Evolutionary conservation across 2,113 vertebrate genomes (phyloP), one percentile per base, ranked within the genome.

Genomic region (Halichoeres trimaculatus): DNA sequence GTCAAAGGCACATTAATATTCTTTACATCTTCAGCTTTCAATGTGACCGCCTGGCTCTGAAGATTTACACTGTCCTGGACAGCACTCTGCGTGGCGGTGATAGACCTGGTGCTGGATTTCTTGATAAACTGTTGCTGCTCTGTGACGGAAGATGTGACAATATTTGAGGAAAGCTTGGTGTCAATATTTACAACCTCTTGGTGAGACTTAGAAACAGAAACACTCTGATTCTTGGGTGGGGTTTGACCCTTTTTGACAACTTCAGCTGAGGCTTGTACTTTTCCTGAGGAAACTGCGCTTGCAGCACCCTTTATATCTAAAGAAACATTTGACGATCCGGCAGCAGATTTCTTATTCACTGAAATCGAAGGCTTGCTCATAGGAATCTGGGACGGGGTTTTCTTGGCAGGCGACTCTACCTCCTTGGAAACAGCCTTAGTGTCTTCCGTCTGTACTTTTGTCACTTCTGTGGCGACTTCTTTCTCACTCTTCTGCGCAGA

Each of bases 11-110:
- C 74, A 66, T 89, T 86, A 30, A 77, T 48, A 34, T 87, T 93
- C 82, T 86, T 93, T 66, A 64, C 76, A 81, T 92, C 93, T 70
- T 87, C 90, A 35, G 65, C 76, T 90, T 86, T 93, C 73, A 67
- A 61, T 77, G 84, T 83, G 70, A 84, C 66, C 53, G 70, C 62
- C 68, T 91, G 91, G 53, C 66, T 78, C 66, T 91, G 91, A 74
- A 89, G 61, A 69, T 88, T 82, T 74, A 71, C 76, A 67, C 87
- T 89, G 55, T 85, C 86, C 40, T 91, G 92, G 38, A 84, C 74
- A 24, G 56, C 61, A 22, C 91, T 89, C 79, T 93, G 93, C 62
- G 84, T 85, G 71, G 81, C 24, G 3, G 70, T 30, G n/a, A 65
- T n/a, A 48, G 84, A 87, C 74, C 88, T 90, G 86, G 61, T 73